A percentile compares a stretch with the other conserved stretches of the same genome.
phyloP scores from a whole-genome alignment of 2,113 vertebrate species.

The Austrofundulus limnaeus region DNA sequence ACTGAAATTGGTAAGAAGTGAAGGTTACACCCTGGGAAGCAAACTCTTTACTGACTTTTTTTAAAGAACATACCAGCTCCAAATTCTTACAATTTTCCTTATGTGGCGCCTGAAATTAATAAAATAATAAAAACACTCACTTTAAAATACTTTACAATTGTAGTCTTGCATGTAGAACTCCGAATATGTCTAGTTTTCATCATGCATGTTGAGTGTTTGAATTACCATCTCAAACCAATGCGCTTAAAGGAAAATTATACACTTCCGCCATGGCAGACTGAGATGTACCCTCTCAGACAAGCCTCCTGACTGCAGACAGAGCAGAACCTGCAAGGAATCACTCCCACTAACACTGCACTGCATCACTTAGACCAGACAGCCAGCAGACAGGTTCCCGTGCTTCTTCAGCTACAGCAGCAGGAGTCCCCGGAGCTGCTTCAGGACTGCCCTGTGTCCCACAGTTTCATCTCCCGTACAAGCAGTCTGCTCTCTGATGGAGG shows the following conservation, averaged over 20 bases:
- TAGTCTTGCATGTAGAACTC: neutral
- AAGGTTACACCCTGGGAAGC: neutral
- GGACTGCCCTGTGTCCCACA: slow-evolving; percentile 45
- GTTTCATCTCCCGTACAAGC: slow-evolving; percentile 52
- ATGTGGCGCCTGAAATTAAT: no score
- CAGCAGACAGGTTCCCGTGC: slow-evolving; percentile 45
- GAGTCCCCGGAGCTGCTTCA: slow-evolving; percentile 40
- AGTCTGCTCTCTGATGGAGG: slow-evolving; percentile 65
- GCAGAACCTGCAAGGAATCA: slow-evolving; percentile 44
- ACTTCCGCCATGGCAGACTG: slow-evolving; percentile 31
- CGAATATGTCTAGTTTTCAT: neutral
- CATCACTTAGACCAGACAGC: slow-evolving; percentile 42
- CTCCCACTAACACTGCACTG: slow-evolving; percentile 33
- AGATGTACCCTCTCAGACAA: slow-evolving; percentile 26
- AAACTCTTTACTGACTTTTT: rapidly evolving
- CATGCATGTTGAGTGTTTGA: neutral
- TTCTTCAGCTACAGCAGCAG: slow-evolving; percentile 46
- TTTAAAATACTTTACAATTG: no score
- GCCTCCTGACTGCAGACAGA: slow-evolving; percentile 28
- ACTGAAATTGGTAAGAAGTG: neutral
- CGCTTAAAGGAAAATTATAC: neutral
- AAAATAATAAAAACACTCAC: no score
- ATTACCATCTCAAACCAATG: neutral
- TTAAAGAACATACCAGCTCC: no score
- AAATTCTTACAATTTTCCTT: no score